Evolutionary conservation across 2,888 invertebrate species (phyloP).

Genomic region (Scaptomyza tumidula): DNA sequence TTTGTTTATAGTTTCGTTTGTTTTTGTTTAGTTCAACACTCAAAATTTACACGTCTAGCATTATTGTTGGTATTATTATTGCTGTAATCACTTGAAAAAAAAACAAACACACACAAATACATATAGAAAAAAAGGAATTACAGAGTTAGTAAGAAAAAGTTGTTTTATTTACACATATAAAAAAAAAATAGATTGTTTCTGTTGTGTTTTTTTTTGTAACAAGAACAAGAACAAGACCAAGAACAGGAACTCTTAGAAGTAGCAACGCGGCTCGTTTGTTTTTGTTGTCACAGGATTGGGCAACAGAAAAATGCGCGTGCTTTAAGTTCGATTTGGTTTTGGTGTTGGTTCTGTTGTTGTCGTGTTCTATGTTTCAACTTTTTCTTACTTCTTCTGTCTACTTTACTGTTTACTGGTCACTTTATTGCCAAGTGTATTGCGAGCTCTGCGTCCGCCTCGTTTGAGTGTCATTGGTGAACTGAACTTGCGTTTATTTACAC

Average conservation of each 20-base stretch:
- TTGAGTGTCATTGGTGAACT: slow-evolving; percentile 79
- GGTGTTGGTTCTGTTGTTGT: slow-evolving; percentile 16
- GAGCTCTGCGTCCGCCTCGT: slow-evolving; percentile 69
- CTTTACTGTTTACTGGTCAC: slow-evolving; percentile 46
- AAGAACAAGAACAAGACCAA: slow-evolving; percentile 11
- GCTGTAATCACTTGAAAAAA: slow-evolving; percentile 50
- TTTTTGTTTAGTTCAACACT: slow-evolving; percentile 44
- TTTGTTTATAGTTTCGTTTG: slow-evolving; percentile 25
- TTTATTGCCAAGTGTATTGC: slow-evolving; percentile 39
- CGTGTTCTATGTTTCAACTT: slow-evolving; percentile 25
- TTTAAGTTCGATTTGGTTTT: slow-evolving; percentile 10
- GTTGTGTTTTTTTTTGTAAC: slow-evolving; percentile 6
- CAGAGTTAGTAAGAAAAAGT: slow-evolving; percentile 35
- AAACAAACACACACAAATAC: slow-evolving; percentile 18
- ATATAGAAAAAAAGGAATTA: slow-evolving; percentile 6
- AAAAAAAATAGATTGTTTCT: slow-evolving; percentile 13
- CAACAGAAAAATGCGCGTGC: slow-evolving; percentile 32
- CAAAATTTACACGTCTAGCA: slow-evolving; percentile 30
- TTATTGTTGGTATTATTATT: slow-evolving; percentile 26
- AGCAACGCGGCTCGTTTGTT: slow-evolving; percentile 11
- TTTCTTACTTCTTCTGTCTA: slow-evolving; percentile 50
- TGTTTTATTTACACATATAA: slow-evolving; percentile 48
- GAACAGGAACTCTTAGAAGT: slow-evolving; percentile 5
- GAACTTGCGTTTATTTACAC: slow-evolving; percentile 66
- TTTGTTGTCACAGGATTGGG: slow-evolving; percentile 19